Evolutionary conservation across 2,888 invertebrate species (phyloP).

Genomic region (Drosophila sordidula): DNA sequence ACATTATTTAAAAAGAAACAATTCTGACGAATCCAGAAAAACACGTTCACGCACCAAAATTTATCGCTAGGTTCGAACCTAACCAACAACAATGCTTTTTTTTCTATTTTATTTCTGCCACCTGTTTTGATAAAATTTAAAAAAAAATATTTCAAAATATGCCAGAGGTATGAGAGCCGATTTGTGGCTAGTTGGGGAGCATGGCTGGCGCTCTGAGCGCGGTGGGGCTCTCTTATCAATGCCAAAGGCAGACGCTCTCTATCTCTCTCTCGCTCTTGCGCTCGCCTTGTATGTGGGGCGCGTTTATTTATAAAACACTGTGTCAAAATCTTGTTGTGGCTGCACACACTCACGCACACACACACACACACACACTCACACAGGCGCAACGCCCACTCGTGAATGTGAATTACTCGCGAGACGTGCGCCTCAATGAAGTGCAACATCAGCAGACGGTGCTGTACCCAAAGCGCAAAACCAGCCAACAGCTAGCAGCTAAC

Average conservation of each 20-base stretch:
- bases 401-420: constrained; percentile 52
- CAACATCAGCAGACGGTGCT: constrained; percentile 68
- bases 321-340: constrained; percentile 78
- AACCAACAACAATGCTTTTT: too few relatives aligned
- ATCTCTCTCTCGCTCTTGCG: constrained; percentile 1
- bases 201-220: not conserved
- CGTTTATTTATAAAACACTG: constrained; percentile 80
- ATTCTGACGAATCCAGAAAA: too few relatives aligned
- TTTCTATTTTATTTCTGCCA: too few relatives aligned
- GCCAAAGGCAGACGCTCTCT: constrained; percentile 1
- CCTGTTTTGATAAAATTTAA: not conserved
- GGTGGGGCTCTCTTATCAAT: constrained; percentile 37
- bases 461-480: constrained; percentile 52
- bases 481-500: constrained; percentile 39
- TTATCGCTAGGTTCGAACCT: too few relatives aligned
- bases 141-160: not conserved
- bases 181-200: not conserved
- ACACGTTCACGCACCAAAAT: too few relatives aligned
- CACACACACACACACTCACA: constrained; percentile 10
- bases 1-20: too few relatives aligned
- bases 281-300: constrained; percentile 72
- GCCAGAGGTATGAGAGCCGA: not conserved
- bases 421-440: constrained; percentile 57
- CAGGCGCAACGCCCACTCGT: constrained; percentile 54
- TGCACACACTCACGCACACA: constrained; percentile 15